Evolutionary conservation across 2,797 vertebrate genomes (phyloP), one percentile per base, ranked within the genome.

Genomic region (Enteromius treurensis): DNA sequence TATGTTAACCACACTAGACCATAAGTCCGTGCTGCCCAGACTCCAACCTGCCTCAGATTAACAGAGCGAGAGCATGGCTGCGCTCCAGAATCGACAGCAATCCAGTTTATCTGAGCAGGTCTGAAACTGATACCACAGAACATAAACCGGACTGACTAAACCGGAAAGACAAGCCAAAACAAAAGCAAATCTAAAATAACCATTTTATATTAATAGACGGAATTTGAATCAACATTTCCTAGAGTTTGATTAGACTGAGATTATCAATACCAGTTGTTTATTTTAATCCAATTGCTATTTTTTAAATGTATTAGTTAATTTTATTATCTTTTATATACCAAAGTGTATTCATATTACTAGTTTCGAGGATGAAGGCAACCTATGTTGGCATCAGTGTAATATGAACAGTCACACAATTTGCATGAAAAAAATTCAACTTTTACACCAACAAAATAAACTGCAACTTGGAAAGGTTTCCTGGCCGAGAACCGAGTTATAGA

Each of bases 1-100:
- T 40, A 42, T 67, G 23, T 77, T 73, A 76, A 65, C 15, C 60
- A 81, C 42, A 68, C 32, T 23, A 65, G 49, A 55, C 45, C 77
- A 29, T 26, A 29, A 32, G 47, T 29, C 80, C 79, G 26, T 68
- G 37, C 42, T 62, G 14, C 32, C 45, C 4, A 42, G 47, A 85
- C 64, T 15, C 58, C 53, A n/a, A 68, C 47, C 1, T 4, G 11
- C 34, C 53, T 14, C 51, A 70, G 74, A 83, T 62, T 60, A 78
- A 70, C 34, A 68, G 3, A 77, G 34, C 1, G 1, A 47, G 1
- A n/a, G 5, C 26, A 62, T 29, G 34, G 49, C 71, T 26, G 29
- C 1, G 8, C 13, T 71, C 79, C n/a, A 76, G 58, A 77, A 32
- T 14, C 6, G 23, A 81, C 1, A 49, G 5, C 19, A 51, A 67